These are phyloP conservation scores for Tetramorium simillimum DNA, from an alignment of 1,140 invertebrate genomes.

Conservation along the genomic window DNA sequence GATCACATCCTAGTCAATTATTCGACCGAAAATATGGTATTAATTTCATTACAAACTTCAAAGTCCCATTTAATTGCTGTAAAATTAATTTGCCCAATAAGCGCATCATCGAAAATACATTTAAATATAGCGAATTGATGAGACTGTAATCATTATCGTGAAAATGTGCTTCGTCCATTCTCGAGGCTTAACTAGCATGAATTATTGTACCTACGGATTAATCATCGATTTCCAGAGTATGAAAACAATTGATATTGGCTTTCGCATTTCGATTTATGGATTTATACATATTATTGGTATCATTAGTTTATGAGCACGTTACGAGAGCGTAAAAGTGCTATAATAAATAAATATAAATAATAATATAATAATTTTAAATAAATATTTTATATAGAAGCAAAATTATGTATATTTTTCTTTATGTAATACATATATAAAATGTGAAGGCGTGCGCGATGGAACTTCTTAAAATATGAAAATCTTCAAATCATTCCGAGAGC, in stretches of 20 bases:
- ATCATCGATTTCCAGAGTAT: conserved; percentile 16
- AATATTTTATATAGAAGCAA: not conserved
- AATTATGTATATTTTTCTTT: not conserved
- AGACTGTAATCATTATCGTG: conserved; percentile 44
- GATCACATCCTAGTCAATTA: not conserved
- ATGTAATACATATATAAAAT: not conserved
- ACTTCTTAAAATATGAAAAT: not conserved
- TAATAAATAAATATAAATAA: not conserved
- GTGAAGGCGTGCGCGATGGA: not conserved
- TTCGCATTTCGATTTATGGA: conserved; percentile 34
- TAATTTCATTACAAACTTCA: not conserved
- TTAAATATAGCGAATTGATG: conserved; percentile 30
- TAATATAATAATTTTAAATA: not conserved
- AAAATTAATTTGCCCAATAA: conserved; percentile 18
- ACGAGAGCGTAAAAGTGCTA: not conserved
- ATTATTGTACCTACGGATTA: conserved; percentile 28
- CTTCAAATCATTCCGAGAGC: not conserved
- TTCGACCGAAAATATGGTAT: not conserved
- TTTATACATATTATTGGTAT: conserved; percentile 3
- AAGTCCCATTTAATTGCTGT: conserved; percentile 26
- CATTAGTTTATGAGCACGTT: not conserved
- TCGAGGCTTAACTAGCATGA: conserved; percentile 4
- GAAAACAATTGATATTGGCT: conserved; percentile 36
- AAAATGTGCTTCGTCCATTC: conserved; percentile 35
- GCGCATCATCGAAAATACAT: not conserved